Base-by-base conservation (phyloP, 1,140 invertebrate species). In the Drosophila kurseongensis region DNA sequence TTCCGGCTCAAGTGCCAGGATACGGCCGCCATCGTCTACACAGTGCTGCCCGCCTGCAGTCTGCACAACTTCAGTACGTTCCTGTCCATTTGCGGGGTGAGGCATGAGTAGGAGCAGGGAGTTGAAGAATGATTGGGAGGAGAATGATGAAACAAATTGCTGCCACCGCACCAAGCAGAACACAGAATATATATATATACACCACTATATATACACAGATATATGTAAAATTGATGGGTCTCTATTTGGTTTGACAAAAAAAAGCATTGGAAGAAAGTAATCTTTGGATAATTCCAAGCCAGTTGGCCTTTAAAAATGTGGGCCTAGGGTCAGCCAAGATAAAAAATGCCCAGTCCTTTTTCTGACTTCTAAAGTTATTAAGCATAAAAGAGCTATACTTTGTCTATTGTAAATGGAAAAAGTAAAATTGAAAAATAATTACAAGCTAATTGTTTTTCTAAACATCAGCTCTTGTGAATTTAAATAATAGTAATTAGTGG, bases 1-100 rank as follows among this genome's bases (percentile, higher is more conserved):
- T 94, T 95, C 78, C 92, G 94, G 41, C 88, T 93, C 47, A 91
- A 92, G 50, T 85, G 91, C 60, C 83, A 88, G 58, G 78, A 92
- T 55, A 93, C 78, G 65, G 92, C 93, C 55, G 94, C 94, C 69
- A 93, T 96, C 75, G 95, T 95, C 38, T 95, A 95, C 48, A 96
- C 95, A 9, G 94, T 96, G 47, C 93, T 97, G 93, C 97, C 97
- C 42, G 96, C 96, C 60, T 94, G 94, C 72, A 95, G 95, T 92
- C 93, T 97, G 84, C 95, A 96, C 91, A 96, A 95, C 93, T 95
- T 95, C 74, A 95, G 95, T 93, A 96, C 95, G 78, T 96, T 96
- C 92, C 93, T 97, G 67, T 96, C 96, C 65, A 95, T 97, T 78
- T 96, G 94, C 86, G 95, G 95, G 38, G 94, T 95, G 36, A 93